Conservation (phyloP, 1,140 invertebrate genomes). For the Zaprionus gabonicus region DNA sequence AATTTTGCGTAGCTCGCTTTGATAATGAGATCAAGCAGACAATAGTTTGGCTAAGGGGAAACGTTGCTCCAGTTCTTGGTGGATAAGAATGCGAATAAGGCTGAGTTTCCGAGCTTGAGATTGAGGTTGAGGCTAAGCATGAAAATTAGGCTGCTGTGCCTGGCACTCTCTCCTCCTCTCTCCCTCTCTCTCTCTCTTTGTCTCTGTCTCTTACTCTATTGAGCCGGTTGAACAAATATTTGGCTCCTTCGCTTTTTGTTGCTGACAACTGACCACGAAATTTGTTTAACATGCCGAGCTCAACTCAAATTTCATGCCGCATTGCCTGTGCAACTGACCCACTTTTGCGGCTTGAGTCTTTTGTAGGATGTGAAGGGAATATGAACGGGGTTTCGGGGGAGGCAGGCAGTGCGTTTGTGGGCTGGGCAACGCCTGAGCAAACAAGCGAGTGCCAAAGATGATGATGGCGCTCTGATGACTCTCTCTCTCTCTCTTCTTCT, state of each 20-base stretch:
- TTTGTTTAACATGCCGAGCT: slow-evolving; percentile 61
- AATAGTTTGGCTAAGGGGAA: slow-evolving; percentile 28
- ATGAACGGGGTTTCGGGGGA: not conserved
- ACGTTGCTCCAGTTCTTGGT: not conserved
- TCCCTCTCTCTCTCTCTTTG: not conserved
- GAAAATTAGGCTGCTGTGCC: not conserved
- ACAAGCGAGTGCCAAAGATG: slow-evolving; percentile 37
- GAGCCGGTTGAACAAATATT: slow-evolving; percentile 73
- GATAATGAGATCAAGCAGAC: slow-evolving; percentile 75
- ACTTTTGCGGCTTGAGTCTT: slow-evolving; percentile 27
- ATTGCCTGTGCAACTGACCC: slow-evolving; percentile 62
- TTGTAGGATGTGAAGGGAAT: not conserved
- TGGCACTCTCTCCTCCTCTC: not conserved
- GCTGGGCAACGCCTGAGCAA: slow-evolving; percentile 37
- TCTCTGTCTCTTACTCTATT: slow-evolving; percentile 12
- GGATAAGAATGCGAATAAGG: not conserved
- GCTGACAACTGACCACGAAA: slow-evolving; percentile 71
- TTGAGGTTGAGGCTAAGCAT: slow-evolving; percentile 3
- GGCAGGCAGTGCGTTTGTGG: not conserved
- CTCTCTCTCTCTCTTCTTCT: not conserved
- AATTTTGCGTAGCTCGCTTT: slow-evolving; percentile 55
- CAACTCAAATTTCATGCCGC: slow-evolving; percentile 75
- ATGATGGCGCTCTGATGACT: slow-evolving; percentile 30
- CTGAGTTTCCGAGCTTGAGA: not conserved
- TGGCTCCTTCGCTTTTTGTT: slow-evolving; percentile 57